Base-by-base conservation (phyloP, 2,113 vertebrate genomes). In the Protobothrops mucrosquamatus region DNA sequence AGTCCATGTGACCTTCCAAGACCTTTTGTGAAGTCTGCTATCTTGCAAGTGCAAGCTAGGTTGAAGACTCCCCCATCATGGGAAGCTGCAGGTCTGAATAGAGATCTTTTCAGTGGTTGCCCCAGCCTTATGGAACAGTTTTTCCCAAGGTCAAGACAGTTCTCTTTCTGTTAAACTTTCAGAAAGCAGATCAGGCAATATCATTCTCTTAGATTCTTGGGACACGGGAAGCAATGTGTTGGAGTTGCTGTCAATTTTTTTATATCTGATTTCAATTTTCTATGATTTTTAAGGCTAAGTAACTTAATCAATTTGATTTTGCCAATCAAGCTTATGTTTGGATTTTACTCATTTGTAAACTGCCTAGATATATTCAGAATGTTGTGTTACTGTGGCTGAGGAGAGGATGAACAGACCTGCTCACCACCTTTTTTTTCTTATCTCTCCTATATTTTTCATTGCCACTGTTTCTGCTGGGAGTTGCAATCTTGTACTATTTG, bases 391-490 rank as follows among this genome's bases (percentile, higher is more conserved):
- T 34, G 46, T 46, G 10, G 15, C 14, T 34, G 23, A 43, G n/a
- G 26, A 81, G 74, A 22, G 3, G 56, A 89, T 46, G n/a, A 55
- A 88, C 52, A 57, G 81, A 64, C 20, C 14, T 54, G 46, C 48
- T 92, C 34, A 9, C 87, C 81, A 81, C 46, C 69, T 22, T 81
- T 89, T 48, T 90, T 89, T 87, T 52, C 57, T 87, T 56, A 64
- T 51, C 88, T 85, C 24, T 57, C 54, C 92, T 23, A 34, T 88
- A 90, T 90, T 87, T 93, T 57, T 90, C 81, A 64, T 24, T 54
- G 51, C 56, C 89, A 54, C 56, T 64, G 57, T 26, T 93, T 64
- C 86, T 3, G 54, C 93, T 87, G 64, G 91, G 24, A 94, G 87
- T 89, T 93, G 34, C 29, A 3, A 39, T 88, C 61, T 23, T 46